phyloP scores from a whole-genome alignment of 1,140 invertebrate species.

The Tetramorium parvispinum region DNA sequence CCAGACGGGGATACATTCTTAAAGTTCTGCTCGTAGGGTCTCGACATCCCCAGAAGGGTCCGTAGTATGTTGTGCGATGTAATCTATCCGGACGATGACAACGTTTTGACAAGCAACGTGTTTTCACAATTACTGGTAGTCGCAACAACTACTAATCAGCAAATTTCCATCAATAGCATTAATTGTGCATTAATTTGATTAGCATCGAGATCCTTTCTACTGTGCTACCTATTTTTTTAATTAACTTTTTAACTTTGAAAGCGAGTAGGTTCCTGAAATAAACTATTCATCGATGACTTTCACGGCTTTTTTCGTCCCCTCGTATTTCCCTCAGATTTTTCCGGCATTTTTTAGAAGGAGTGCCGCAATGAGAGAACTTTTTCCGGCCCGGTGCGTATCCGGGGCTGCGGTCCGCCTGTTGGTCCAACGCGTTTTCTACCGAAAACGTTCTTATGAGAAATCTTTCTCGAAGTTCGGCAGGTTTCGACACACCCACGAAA shows the following conservation, averaged over 20 bases:
- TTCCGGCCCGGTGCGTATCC: conserved; percentile 71
- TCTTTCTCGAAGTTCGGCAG: conserved; percentile 15
- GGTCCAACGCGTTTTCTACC: background rate
- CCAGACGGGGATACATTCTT: background rate
- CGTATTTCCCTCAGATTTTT: background rate
- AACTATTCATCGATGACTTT: background rate
- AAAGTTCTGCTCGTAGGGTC: conserved; percentile 5
- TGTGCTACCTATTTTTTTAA: background rate
- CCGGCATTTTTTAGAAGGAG: conserved; percentile 29
- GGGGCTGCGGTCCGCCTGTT: conserved; percentile 15
- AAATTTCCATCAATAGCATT: background rate
- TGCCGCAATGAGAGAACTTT: conserved; percentile 17
- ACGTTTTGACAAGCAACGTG: conserved; percentile 33
- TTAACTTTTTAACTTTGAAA: background rate
- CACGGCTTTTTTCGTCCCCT: background rate
- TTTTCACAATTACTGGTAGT: conserved; percentile 50
- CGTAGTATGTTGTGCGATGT: background rate
- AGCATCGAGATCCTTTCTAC: background rate
- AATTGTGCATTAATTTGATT: background rate
- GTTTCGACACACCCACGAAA: conserved; percentile 61
- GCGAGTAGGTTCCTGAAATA: too few relatives aligned
- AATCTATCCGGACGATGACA: conserved; percentile 64
- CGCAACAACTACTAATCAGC: background rate
- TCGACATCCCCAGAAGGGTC: background rate
- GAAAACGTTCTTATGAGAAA: conserved; percentile 54